These are phyloP conservation scores for Anas acuta DNA, from an alignment of 2,797 vertebrate genomes.

Conservation along the genomic window DNA sequence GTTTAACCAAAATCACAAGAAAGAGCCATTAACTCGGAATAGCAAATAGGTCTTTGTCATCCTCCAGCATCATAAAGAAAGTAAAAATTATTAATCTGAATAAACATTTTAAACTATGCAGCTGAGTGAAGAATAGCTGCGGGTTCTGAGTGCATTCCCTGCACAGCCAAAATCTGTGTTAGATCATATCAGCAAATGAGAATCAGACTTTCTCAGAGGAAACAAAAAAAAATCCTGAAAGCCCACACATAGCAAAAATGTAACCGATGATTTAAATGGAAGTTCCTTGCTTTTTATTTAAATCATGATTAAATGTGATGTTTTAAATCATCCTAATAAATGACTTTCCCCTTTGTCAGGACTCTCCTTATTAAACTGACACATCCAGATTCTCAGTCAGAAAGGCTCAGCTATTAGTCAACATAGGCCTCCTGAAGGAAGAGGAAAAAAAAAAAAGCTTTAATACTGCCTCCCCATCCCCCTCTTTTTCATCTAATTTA, in stretches of 20 bases:
- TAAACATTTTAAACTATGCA: not conserved
- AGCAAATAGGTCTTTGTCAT: not conserved
- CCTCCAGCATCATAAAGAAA: not conserved
- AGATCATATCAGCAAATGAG: not conserved
- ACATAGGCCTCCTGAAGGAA: not conserved
- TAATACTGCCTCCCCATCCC: not conserved
- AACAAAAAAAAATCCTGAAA: not conserved
- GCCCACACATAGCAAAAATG: not conserved
- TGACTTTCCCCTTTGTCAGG: not conserved
- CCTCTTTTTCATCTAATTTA: not conserved
- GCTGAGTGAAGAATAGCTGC: not conserved
- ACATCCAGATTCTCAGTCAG: not conserved
- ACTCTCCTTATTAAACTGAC: slow-evolving; percentile 6
- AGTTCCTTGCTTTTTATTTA: slow-evolving; percentile 1
- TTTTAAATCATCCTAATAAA: slow-evolving; percentile 26
- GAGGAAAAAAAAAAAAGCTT: not conserved
- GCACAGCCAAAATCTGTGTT: not conserved
- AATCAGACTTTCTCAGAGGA: not conserved
- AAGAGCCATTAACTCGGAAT: not conserved
- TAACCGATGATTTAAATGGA: slow-evolving; percentile 17
- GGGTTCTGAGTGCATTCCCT: not conserved
- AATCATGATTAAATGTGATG: not conserved
- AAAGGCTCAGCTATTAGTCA: not conserved
- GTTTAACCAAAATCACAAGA: not conserved
- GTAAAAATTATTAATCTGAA: not conserved